Percentiles rank a stretch among this genome's conserved stretches.
Evolutionary conservation across 35 echinoderm and acorn worm genomes (phyloP).

Genomic region (Heliocidaris erythrogramma): DNA sequence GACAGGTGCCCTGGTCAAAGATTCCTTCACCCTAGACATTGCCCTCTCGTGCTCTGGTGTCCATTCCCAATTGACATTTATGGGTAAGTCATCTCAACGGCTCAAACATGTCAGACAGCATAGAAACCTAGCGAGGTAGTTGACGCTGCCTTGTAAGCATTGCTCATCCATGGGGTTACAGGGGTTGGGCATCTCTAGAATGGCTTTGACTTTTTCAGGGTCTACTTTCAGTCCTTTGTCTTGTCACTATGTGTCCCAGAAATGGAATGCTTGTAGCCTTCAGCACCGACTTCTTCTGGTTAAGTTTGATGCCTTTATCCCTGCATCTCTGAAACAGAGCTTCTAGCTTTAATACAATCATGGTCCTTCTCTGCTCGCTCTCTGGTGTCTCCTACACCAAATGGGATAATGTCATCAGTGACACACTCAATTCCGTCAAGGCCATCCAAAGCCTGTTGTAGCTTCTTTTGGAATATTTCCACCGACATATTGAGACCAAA

Average conservation of each 20-base stretch:
- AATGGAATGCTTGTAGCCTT: background rate
- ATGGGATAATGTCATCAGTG: constrained; percentile 67
- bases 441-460: too few relatives aligned
- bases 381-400: too few relatives aligned
- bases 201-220: too few relatives aligned
- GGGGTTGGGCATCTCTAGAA: too few relatives aligned
- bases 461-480: too few relatives aligned
- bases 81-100: too few relatives aligned
- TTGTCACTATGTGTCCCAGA: background rate
- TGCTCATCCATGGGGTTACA: too few relatives aligned
- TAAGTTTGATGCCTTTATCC: constrained; percentile 46
- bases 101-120: too few relatives aligned
- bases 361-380: constrained; percentile 56
- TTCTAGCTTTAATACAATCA: constrained; percentile 49
- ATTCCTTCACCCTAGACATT: constrained; percentile 35
- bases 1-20: constrained; percentile 50
- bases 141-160: too few relatives aligned
- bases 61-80: constrained; percentile 44
- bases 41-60: constrained; percentile 34
- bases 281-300: constrained; percentile 12
- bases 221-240: constrained; percentile 36
- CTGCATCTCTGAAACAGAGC: constrained; percentile 54
- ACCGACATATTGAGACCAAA: too few relatives aligned
- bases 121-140: too few relatives aligned
- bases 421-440: too few relatives aligned